Evolutionary conservation across 2,888 invertebrate genomes (phyloP).

Genomic region (Podabrus alpinus): DNA sequence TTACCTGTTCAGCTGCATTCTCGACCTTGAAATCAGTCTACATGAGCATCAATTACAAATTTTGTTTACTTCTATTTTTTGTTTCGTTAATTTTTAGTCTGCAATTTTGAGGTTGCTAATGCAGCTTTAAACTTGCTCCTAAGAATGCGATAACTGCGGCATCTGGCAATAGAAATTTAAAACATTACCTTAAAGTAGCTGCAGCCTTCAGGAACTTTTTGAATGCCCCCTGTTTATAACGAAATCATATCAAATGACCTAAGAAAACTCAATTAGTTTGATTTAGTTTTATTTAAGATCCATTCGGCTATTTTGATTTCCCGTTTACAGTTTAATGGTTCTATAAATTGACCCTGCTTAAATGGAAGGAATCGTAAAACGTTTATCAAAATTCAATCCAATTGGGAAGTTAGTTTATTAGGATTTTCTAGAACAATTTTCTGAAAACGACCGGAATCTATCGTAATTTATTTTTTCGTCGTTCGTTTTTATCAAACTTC

Average conservation of each 20-base stretch:
- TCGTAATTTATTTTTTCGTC: neutral
- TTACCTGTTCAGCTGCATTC: too few relatives aligned
- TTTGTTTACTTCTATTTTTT: too few relatives aligned
- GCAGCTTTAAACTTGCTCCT: too few relatives aligned
- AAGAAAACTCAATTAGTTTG: neutral
- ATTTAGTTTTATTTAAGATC: neutral
- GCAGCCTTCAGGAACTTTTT: too few relatives aligned
- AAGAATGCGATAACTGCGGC: too few relatives aligned
- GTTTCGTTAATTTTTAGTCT: too few relatives aligned
- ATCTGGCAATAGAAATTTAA: too few relatives aligned
- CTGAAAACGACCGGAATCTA: neutral
- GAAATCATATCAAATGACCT: neutral
- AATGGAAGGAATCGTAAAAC: neutral
- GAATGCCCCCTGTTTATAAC: neutral
- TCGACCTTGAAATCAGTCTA: too few relatives aligned
- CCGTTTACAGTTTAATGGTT: neutral
- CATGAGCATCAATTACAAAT: too few relatives aligned
- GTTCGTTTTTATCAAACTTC: neutral
- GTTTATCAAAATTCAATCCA: neutral
- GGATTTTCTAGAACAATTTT: neutral
- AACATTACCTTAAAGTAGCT: too few relatives aligned
- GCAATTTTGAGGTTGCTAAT: too few relatives aligned
- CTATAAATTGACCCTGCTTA: neutral
- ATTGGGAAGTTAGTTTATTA: neutral
- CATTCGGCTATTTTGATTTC: neutral